Conservation (phyloP, 2,888 invertebrate species). For the Escarpia spicata region DNA sequence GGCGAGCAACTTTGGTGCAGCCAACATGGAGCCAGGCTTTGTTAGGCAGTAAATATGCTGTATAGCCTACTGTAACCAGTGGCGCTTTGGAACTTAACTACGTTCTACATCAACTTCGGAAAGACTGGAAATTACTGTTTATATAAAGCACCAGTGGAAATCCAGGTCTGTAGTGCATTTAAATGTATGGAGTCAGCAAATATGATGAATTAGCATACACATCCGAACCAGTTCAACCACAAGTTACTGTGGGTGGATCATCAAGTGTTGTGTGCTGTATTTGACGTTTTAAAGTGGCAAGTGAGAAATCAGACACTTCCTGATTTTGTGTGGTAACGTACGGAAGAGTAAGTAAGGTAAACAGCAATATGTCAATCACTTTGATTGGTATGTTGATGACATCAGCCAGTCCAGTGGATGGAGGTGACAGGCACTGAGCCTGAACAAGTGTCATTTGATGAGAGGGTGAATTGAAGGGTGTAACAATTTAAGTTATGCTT, state of each 20-base stretch:
- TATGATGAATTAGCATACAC: not conserved
- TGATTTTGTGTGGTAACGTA: not conserved
- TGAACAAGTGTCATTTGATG: not conserved
- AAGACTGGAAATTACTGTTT: not conserved
- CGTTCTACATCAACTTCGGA: not conserved
- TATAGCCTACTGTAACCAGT: not conserved
- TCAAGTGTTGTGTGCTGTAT: not conserved
- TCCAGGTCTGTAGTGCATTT: not conserved
- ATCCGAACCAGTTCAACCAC: not conserved
- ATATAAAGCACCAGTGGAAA: not conserved
- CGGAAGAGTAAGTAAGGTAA: not conserved
- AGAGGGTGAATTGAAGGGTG: too few species aligned
- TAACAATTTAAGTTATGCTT: too few species aligned
- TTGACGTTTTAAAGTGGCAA: not conserved
- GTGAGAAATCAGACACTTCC: not conserved
- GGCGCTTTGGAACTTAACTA: not conserved
- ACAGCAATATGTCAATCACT: not conserved
- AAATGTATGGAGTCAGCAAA: not conserved
- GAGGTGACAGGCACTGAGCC: not conserved
- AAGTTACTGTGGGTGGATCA: not conserved
- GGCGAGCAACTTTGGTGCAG: too few species aligned
- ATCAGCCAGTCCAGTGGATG: not conserved
- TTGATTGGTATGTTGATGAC: not conserved
- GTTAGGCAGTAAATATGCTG: too few species aligned
- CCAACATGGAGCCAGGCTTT: too few species aligned